These are phyloP conservation scores for Hypomecis atomaria DNA, from an alignment of 2,888 invertebrate species.

Conservation along the genomic window DNA sequence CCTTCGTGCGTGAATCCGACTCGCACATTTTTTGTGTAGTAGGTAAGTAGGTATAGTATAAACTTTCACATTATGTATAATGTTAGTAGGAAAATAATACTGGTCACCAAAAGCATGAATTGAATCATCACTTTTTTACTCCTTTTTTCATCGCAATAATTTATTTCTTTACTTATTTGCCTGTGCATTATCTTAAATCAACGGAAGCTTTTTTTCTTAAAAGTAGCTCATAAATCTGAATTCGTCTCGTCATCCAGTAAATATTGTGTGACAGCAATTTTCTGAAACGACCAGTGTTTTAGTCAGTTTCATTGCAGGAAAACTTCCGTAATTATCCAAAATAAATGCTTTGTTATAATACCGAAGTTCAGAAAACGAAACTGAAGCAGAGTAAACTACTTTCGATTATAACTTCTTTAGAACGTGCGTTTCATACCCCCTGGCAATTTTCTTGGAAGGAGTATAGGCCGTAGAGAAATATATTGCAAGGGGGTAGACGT, in stretches of 20 bases:
- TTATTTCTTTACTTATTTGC: too few species aligned
- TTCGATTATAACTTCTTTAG: constrained; percentile 2
- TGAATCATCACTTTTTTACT: too few species aligned
- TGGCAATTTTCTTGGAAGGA: neutral
- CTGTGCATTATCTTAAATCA: too few species aligned
- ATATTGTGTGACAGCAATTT: constrained; percentile 34
- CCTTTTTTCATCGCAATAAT: too few species aligned
- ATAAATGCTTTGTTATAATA: constrained; percentile 33
- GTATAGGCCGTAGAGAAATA: neutral
- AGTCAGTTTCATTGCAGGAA: constrained; percentile 30
- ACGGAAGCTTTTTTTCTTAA: too few species aligned
- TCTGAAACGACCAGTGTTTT: constrained; percentile 31
- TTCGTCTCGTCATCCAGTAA: constrained; percentile 26
- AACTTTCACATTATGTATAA: too few species aligned
- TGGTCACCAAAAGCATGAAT: too few species aligned
- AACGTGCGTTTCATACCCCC: neutral
- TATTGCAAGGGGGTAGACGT: too few species aligned
- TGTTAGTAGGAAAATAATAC: too few species aligned
- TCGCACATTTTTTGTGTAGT: too few species aligned
- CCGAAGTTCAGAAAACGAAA: constrained; percentile 25
- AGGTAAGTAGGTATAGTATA: too few species aligned
- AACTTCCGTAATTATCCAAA: constrained; percentile 34
- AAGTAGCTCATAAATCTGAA: neutral
- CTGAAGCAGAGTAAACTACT: constrained; percentile 1
- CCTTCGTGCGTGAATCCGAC: too few species aligned